Percentiles rank a stretch among this genome's conserved stretches.
Evolutionary conservation across 1,140 invertebrate genomes (phyloP).

Genomic region (Anadara kagoshimensis): DNA sequence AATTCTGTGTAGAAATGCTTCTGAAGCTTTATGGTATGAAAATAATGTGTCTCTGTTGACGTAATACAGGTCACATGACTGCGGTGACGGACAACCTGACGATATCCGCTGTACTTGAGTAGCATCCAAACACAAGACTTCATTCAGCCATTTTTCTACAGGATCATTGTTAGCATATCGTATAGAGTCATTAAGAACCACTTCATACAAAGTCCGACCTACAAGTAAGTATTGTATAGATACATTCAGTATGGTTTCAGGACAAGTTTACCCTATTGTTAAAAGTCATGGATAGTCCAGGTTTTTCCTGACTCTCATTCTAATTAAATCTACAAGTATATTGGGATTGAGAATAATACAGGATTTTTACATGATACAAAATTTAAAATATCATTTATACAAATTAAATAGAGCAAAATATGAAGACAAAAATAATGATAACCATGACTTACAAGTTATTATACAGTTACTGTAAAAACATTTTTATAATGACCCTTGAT

Average conservation of each 20-base stretch:
- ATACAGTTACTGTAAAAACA: no score
- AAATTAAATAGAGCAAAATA: no score
- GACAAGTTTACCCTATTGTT: no score
- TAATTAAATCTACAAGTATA: no score
- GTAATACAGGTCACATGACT: conserved; percentile 89
- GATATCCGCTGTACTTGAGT: conserved; percentile 76
- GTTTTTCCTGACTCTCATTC: no score
- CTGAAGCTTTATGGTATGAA: conserved; percentile 96
- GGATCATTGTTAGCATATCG: conserved; percentile 91
- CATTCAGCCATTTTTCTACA: conserved; percentile 94
- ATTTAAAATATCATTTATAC: no score
- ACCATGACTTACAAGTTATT: no score
- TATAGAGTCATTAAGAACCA: conserved; percentile 92
- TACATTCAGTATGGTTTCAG: neutral
- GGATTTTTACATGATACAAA: no score
- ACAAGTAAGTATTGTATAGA: conserved; percentile 19
- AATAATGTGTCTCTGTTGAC: conserved; percentile 93
- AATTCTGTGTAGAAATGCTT: conserved; percentile 93
- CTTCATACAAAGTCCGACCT: conserved; percentile 74
- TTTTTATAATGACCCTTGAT: no score
- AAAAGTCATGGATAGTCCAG: no score
- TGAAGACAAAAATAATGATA: no score
- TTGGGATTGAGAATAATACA: no score
- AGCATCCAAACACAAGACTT: conserved; percentile 92
- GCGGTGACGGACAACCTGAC: conserved; percentile 89